Base-by-base conservation (phyloP, 1,140 invertebrate species). In the Rhopalosiphum padi region DNA sequence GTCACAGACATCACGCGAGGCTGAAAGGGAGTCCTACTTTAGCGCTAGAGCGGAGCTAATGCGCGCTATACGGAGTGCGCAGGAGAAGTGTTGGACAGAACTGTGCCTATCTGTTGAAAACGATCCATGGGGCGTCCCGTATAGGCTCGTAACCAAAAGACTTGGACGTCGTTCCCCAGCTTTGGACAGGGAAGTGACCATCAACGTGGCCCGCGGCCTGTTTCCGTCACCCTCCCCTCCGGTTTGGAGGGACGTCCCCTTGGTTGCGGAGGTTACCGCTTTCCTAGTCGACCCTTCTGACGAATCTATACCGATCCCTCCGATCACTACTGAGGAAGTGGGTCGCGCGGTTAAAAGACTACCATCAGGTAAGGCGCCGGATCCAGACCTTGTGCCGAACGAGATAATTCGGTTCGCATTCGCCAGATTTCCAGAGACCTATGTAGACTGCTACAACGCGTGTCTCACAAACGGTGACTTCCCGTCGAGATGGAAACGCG, bases 21-120 rank as follows among this genome's bases (percentile, higher is more conserved):
- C 2, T 0, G 46, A 8, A 9, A 9, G 35, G 0, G 21, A 41
- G 6, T 0, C 8, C 0, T 46, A 60, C 15, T 68, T 9, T 0
- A 37, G 11, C 0, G 53, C 37, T 0, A 1, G 23, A 0, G 11
- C 37, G 1, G 55, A 41, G 0, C 89, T 90, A 0, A 90, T 18
- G 7, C 4, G 0, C 0, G 53, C 23, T 0, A 90, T 90, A 0
- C 2, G 37, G 0, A 60, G 7, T 2, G 53, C 89, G 0, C 86
- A 94, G 6, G 88, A 94, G 43, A 18, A 0, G 8, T 0, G 37
- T 3, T 94, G 55, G 93, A 0, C 0, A 6, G 22, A 41, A 0
- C 22, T 90, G 22, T 94, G 93, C 18, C 21, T 6, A 0, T 25
- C 51, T 0, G 43, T 94, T 0, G 93, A 93, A 0, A 77, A 30